Percentiles rank a stretch among this genome's conserved stretches.
These are phyloP conservation scores for Gobio gobio DNA, from an alignment of 2,113 vertebrate species.

Conservation along the genomic window DNA sequence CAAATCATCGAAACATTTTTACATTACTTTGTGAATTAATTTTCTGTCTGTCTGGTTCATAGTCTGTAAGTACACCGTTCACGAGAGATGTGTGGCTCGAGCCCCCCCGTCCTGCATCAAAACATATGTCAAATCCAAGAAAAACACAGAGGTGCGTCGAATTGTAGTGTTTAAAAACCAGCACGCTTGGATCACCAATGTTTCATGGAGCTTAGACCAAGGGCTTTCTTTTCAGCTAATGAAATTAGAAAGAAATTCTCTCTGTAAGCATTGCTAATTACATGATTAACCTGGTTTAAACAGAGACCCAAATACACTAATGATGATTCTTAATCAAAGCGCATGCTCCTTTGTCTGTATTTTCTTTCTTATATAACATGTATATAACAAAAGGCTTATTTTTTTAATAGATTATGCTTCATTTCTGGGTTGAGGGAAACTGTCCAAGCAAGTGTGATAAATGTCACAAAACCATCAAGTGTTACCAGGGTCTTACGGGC, in stretches of 20 bases:
- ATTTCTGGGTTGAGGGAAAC: slow-evolving; percentile 97
- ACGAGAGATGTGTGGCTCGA: slow-evolving; percentile 88
- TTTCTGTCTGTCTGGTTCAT: slow-evolving; percentile 60
- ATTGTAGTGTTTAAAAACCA: slow-evolving; percentile 67
- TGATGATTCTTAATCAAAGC: slow-evolving; percentile 28
- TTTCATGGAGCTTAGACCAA: slow-evolving; percentile 57
- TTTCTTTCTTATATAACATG: background rate
- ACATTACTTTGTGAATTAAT: background rate
- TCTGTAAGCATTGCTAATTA: slow-evolving; percentile 67
- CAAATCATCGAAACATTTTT: background rate
- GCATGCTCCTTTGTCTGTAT: background rate
- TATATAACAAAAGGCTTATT: background rate
- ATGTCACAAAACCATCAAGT: slow-evolving; percentile 96
- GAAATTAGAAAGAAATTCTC: slow-evolving; percentile 66
- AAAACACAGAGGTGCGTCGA: slow-evolving; percentile 88
- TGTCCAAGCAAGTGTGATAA: slow-evolving; percentile 93
- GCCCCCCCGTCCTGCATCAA: slow-evolving; percentile 91
- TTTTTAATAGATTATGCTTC: slow-evolving; percentile 86
- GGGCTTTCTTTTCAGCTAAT: slow-evolving; percentile 62
- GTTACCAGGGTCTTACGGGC: slow-evolving; percentile 93
- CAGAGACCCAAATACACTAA: slow-evolving; percentile 34
- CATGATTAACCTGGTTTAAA: slow-evolving; percentile 60
- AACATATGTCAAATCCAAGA: slow-evolving; percentile 94
- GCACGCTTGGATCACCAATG: slow-evolving; percentile 63
- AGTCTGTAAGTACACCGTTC: slow-evolving; percentile 95